Conservation (phyloP, 2,888 invertebrate species). For the Drosophila merina region DNA sequence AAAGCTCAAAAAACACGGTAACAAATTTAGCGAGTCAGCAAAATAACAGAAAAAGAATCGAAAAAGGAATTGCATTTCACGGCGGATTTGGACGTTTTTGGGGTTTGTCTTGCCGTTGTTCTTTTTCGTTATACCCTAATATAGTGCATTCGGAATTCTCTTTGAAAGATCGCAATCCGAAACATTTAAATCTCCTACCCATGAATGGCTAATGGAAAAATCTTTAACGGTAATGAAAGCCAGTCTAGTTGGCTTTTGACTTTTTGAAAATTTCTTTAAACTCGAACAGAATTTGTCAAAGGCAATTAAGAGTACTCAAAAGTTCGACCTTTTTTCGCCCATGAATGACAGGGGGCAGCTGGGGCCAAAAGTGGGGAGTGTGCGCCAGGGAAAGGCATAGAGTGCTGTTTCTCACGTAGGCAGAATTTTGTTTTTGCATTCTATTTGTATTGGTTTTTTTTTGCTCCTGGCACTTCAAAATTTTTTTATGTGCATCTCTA, state of each 20-base stretch:
- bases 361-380: background rate
- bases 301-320: constrained; percentile 4
- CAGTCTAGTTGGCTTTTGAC: background rate
- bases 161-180: background rate
- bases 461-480: background rate
- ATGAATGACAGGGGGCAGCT: constrained; percentile 27
- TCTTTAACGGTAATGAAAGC: background rate
- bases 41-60: constrained; percentile 58
- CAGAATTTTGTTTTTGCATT: constrained; percentile 71
- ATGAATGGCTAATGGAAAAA: background rate
- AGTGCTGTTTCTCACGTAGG: constrained; percentile 67
- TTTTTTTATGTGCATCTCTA: background rate
- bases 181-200: background rate
- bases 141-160: background rate
- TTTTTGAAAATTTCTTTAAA: background rate
- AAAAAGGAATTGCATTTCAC: constrained; percentile 79
- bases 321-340: constrained; percentile 13
- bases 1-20: constrained; percentile 66
- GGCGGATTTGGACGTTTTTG: constrained; percentile 68
- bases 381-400: constrained; percentile 1
- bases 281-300: background rate
- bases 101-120: constrained; percentile 41
- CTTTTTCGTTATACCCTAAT: constrained; percentile 25
- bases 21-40: constrained; percentile 74
- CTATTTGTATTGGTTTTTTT: constrained; percentile 22